These are phyloP conservation scores for Hystrix cristata DNA, from an alignment of 2,113 vertebrate genomes.

Conservation along the genomic window DNA sequence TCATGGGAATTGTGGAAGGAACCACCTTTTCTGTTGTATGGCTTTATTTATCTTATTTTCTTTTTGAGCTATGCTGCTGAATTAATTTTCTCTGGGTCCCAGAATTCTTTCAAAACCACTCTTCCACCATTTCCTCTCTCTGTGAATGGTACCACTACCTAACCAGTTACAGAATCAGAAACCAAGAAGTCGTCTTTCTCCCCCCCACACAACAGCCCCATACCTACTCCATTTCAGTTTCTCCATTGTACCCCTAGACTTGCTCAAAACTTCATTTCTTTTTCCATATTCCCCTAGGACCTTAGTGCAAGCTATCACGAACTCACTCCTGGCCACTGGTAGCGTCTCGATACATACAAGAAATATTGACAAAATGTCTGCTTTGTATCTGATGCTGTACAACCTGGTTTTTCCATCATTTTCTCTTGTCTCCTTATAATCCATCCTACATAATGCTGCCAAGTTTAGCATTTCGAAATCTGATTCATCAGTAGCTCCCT, in stretches of 20 bases:
- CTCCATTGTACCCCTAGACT: background rate
- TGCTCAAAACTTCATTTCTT: background rate
- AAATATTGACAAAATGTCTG: background rate
- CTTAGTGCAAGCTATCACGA: background rate
- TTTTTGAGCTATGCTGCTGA: background rate
- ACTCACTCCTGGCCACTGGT: background rate
- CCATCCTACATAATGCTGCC: background rate
- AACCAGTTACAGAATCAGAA: conserved; percentile 3
- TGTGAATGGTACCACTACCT: background rate
- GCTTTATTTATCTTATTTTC: conserved; percentile 30
- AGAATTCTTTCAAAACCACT: conserved; percentile 37
- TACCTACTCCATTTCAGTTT: background rate
- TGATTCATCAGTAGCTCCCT: background rate
- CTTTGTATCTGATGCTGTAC: background rate
- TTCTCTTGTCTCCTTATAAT: background rate
- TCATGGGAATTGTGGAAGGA: background rate
- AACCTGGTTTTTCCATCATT: background rate
- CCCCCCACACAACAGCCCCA: background rate
- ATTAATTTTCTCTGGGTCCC: background rate
- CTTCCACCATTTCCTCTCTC: background rate
- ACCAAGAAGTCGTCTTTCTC: background rate
- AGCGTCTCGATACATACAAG: background rate
- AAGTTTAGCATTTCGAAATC: conserved; percentile 31
- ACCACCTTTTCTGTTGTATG: background rate
- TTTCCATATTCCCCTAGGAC: background rate